phyloP scores from a whole-genome alignment of 2,113 vertebrate species.

The Paracanthobrama guichenoti region DNA sequence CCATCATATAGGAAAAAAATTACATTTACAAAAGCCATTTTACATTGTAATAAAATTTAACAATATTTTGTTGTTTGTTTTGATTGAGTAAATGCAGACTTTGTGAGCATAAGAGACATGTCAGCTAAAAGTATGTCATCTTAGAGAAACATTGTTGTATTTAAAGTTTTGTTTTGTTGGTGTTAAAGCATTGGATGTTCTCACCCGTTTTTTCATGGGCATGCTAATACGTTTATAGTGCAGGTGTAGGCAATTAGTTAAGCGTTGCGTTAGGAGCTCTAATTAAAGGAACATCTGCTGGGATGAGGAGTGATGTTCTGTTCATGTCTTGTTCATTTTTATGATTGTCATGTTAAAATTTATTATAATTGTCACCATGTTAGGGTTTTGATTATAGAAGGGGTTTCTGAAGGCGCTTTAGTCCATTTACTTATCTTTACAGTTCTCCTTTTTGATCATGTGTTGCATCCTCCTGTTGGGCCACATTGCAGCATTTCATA shows the following conservation, averaged over 20 bases:
- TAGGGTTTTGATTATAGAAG: neutral
- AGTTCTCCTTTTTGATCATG: slow-evolving; percentile 63
- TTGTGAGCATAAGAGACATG: too few relatives aligned
- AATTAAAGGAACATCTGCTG: neutral
- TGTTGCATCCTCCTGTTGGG: slow-evolving; percentile 72
- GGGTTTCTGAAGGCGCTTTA: slow-evolving; percentile 14
- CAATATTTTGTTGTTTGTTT: too few relatives aligned
- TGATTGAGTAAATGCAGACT: too few relatives aligned
- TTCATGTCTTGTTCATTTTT: neutral
- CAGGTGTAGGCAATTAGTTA: neutral
- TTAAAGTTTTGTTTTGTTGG: neutral
- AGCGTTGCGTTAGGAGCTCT: neutral
- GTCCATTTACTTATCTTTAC: slow-evolving; percentile 36
- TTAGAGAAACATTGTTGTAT: neutral
- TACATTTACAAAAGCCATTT: too few relatives aligned
- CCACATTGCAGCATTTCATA: slow-evolving; percentile 77
- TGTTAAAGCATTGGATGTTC: neutral
- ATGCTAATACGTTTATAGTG: neutral
- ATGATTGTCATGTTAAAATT: neutral
- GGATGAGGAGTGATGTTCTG: neutral
- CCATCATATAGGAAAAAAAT: too few relatives aligned
- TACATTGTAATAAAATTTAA: too few relatives aligned
- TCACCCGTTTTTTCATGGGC: neutral
- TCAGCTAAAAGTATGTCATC: neutral
- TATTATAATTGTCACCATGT: neutral